These are phyloP conservation scores for Timandra comae DNA, from an alignment of 2,888 invertebrate species.

Conservation along the genomic window DNA sequence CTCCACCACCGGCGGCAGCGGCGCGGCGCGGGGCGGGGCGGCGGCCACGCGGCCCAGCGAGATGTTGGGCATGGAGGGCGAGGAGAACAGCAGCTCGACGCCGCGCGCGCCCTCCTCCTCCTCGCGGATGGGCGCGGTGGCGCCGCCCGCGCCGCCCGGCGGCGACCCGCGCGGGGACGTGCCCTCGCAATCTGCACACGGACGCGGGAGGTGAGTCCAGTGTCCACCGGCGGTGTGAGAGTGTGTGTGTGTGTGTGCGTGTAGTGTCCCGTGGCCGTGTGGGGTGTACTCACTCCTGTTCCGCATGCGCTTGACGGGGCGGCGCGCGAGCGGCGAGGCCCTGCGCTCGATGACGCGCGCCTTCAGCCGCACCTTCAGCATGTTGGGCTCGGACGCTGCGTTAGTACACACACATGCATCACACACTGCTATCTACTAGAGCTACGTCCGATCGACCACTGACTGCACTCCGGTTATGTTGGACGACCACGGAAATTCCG, in stretches of 20 bases:
- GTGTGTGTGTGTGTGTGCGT: background rate
- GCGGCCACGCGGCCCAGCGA: slow-evolving; percentile 89
- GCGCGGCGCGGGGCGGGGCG: slow-evolving; percentile 21
- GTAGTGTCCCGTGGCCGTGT: too few relatives aligned
- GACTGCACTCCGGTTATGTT: too few relatives aligned
- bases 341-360: slow-evolving; percentile 97
- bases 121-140: slow-evolving; percentile 86
- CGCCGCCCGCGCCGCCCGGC: slow-evolving; percentile 69
- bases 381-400: slow-evolving; percentile 97
- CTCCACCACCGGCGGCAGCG: slow-evolving; percentile 63
- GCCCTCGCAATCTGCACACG: slow-evolving; percentile 52
- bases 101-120: slow-evolving; percentile 86
- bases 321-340: slow-evolving; percentile 92
- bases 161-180: slow-evolving; percentile 79
- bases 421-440: slow-evolving; percentile 1
- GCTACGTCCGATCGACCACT: too few relatives aligned
- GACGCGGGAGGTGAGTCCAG: background rate
- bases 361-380: slow-evolving; percentile 94
- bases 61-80: slow-evolving; percentile 98
- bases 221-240: background rate
- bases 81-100: slow-evolving; percentile 90
- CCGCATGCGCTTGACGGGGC: slow-evolving; percentile 87
- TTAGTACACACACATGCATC: slow-evolving; percentile 57
- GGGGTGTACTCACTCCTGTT: slow-evolving; percentile 70
- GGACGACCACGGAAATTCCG: too few relatives aligned